Evolutionary conservation across 2,113 vertebrate species (phyloP).

Genomic region (Genyomyrus donnyi): DNA sequence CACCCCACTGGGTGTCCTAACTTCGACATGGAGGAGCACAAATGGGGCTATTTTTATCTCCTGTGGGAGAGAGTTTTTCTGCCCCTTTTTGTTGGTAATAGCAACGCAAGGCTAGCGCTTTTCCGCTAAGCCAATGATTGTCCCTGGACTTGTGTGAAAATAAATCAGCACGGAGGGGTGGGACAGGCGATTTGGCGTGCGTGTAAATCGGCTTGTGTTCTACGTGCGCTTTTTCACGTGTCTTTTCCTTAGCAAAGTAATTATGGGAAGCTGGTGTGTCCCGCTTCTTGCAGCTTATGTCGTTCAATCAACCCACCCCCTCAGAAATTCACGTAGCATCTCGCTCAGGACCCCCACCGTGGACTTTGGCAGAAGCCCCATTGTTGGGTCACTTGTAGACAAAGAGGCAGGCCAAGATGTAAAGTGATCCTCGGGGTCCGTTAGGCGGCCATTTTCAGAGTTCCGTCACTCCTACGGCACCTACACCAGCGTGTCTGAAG

Average conservation of each 20-base stretch:
- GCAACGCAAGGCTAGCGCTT: background rate
- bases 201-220: background rate
- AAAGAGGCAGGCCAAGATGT: constrained; percentile 50
- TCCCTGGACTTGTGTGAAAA: background rate
- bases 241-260: constrained; percentile 21
- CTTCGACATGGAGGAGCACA: constrained; percentile 64
- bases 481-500: background rate
- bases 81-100: constrained; percentile 15
- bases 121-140: background rate
- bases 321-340: constrained; percentile 51
- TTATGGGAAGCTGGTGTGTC: background rate
- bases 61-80: constrained; percentile 62
- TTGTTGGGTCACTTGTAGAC: constrained; percentile 39
- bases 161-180: background rate
- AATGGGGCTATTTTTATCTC: constrained; percentile 66
- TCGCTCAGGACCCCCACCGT: constrained; percentile 32
- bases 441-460: constrained; percentile 36
- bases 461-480: constrained; percentile 34
- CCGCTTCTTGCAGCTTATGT: constrained; percentile 4
- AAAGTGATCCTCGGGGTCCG: constrained; percentile 38
- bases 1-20: constrained; percentile 64
- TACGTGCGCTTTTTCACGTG: background rate
- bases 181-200: background rate
- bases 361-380: constrained; percentile 44
- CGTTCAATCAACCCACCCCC: constrained; percentile 33